A percentile compares a stretch with the other conserved stretches of the same genome.
Conservation (phyloP, 2,888 invertebrate species). For the Drosophila antonietae region DNA sequence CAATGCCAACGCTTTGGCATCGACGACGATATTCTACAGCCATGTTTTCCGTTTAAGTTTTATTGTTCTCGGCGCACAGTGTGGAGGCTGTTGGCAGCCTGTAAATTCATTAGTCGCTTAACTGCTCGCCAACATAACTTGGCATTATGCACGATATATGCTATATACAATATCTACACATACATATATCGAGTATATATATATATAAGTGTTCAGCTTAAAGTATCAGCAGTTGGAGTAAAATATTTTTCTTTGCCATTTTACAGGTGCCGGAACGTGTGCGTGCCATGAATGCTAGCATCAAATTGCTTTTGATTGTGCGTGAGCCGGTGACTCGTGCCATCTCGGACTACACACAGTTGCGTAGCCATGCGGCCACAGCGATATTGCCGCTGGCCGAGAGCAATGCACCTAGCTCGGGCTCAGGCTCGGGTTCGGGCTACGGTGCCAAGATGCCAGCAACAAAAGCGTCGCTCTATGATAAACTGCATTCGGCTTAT, state of each 20-base stretch:
- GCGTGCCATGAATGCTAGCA: slow-evolving; percentile 95
- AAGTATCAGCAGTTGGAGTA: neutral
- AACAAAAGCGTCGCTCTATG: slow-evolving; percentile 58
- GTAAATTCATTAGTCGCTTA: slow-evolving; percentile 63
- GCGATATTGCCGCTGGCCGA: slow-evolving; percentile 87
- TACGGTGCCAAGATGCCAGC: slow-evolving; percentile 58
- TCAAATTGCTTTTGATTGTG: slow-evolving; percentile 96
- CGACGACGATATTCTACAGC: slow-evolving; percentile 44
- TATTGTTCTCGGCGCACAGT: slow-evolving; percentile 72
- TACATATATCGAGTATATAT: neutral
- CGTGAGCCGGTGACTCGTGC: slow-evolving; percentile 98
- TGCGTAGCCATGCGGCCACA: slow-evolving; percentile 92
- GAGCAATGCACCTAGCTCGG: slow-evolving; percentile 45
- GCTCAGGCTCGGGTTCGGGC: slow-evolving; percentile 39
- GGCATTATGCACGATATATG: slow-evolving; percentile 28
- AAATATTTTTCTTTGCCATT: neutral
- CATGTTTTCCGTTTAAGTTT: slow-evolving; percentile 76
- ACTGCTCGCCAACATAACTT: slow-evolving; percentile 29
- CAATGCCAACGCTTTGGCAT: slow-evolving; percentile 37
- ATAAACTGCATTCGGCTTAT: slow-evolving; percentile 78
- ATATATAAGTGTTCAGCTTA: slow-evolving; percentile 7
- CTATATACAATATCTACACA: neutral
- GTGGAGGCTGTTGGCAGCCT: slow-evolving; percentile 31
- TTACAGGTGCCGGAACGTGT: slow-evolving; percentile 95
- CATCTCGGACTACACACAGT: slow-evolving; percentile 98